phyloP scores from a whole-genome alignment of 1,140 invertebrate genomes.

The Lordiphosa collinella region DNA sequence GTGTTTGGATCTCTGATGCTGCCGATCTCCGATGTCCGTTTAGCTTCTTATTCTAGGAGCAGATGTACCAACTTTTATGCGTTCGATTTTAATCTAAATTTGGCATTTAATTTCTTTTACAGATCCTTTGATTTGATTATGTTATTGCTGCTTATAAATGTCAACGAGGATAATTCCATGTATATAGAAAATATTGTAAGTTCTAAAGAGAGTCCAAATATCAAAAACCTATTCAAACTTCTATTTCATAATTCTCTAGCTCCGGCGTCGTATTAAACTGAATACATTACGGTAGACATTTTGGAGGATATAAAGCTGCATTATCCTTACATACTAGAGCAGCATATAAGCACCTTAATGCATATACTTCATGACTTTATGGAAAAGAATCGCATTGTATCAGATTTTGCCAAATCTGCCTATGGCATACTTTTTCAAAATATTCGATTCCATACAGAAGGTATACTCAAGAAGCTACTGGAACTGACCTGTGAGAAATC shows the following conservation, averaged over 20 bases:
- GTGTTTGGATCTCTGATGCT: no score
- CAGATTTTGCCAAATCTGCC: conserved; percentile 61
- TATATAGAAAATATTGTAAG: conserved; percentile 79
- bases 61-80: no score
- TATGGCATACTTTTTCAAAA: conserved; percentile 67
- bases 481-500: conserved; percentile 72
- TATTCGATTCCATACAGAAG: conserved; percentile 67
- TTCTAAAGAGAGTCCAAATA: neutral
- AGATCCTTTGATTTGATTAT: conserved; percentile 80
- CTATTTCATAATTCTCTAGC: conserved; percentile 22
- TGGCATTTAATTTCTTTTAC: no score
- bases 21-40: no score
- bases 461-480: conserved; percentile 64
- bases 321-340: conserved; percentile 74
- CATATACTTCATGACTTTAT: conserved; percentile 76
- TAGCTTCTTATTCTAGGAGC: no score
- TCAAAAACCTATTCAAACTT: neutral
- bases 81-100: no score
- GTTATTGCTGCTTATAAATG: conserved; percentile 78
- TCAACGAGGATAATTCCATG: conserved; percentile 71
- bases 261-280: conserved; percentile 76
- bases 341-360: conserved; percentile 76
- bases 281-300: conserved; percentile 75
- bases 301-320: conserved; percentile 72
- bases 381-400: conserved; percentile 62